These are phyloP conservation scores for Agapornis roseicollis DNA, from an alignment of 2,113 vertebrate species.

Conservation along the genomic window DNA sequence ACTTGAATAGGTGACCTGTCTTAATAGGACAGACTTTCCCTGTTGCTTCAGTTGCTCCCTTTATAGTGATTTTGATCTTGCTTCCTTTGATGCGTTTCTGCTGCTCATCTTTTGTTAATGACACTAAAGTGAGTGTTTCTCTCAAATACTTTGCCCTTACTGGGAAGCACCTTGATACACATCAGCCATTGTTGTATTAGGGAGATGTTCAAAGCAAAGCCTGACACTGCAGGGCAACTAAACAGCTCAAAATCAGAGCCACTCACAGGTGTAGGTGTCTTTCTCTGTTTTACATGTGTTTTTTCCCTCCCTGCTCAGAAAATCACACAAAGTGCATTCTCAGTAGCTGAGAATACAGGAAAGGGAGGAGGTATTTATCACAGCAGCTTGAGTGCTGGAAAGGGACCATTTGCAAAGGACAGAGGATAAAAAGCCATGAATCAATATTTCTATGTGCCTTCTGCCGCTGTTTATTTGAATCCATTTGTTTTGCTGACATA, in stretches of 20 bases:
- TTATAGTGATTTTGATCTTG: slow-evolving; percentile 9
- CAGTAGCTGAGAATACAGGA: not conserved
- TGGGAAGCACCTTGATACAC: not conserved
- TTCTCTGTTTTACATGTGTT: not conserved
- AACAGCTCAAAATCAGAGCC: not conserved
- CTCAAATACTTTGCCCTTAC: not conserved
- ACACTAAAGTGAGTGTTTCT: not conserved
- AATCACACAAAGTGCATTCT: not conserved
- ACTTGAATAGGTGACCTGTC: not conserved
- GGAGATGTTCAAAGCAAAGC: not conserved
- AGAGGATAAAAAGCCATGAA: slow-evolving; percentile 52
- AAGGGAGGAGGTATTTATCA: slow-evolving; percentile 24
- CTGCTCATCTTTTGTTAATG: not conserved
- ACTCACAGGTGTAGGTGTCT: not conserved
- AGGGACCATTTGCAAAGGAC: slow-evolving; percentile 49
- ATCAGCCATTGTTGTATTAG: not conserved
- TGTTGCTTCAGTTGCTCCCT: not conserved
- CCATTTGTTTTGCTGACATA: slow-evolving; percentile 68
- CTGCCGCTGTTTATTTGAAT: slow-evolving; percentile 56
- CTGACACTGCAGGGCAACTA: not conserved
- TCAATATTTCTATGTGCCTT: slow-evolving; percentile 28
- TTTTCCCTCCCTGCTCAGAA: not conserved
- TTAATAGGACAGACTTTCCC: slow-evolving; percentile 13
- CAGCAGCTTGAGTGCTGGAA: slow-evolving; percentile 4
- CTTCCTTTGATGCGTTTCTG: not conserved